These are phyloP conservation scores for Aphelenchoides bicaudatus DNA, from an alignment of 2,888 invertebrate genomes.

Conservation along the genomic window DNA sequence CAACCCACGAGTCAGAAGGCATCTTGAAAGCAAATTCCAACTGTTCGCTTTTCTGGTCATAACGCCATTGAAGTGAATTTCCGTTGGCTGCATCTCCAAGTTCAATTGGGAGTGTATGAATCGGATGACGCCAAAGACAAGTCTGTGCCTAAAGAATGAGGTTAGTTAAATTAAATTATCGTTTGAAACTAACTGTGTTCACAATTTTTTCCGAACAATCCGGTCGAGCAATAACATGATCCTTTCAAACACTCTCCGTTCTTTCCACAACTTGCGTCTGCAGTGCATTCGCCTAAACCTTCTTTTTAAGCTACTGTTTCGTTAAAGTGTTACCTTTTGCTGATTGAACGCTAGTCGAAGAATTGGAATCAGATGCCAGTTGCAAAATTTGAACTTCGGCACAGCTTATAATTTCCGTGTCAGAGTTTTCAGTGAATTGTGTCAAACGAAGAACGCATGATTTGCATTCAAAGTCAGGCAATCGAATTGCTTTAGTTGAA, in stretches of 20 bases:
- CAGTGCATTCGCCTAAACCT: constrained; percentile 27
- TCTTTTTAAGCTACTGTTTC: too few relatives aligned
- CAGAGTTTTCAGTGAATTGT: constrained; percentile 76
- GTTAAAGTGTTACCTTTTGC: too few relatives aligned
- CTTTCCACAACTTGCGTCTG: constrained; percentile 30
- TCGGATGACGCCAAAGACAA: too few relatives aligned
- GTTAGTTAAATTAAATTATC: not conserved
- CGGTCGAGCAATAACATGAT: constrained; percentile 30
- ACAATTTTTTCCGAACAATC: constrained; percentile 28
- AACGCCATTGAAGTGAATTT: constrained; percentile 12
- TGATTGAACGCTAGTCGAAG: not conserved
- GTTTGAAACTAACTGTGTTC: constrained; percentile 21
- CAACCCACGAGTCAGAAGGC: constrained; percentile 23
- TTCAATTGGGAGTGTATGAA: constrained; percentile 11
- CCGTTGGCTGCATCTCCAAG: not conserved
- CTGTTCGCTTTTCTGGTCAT: constrained; percentile 18
- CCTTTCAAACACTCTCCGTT: constrained; percentile 25
- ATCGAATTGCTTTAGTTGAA: constrained; percentile 1
- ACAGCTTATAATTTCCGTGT: constrained; percentile 32
- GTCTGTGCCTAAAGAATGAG: too few relatives aligned
- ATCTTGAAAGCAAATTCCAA: constrained; percentile 23
- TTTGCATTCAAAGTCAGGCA: constrained; percentile 22
- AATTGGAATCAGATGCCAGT: constrained; percentile 1
- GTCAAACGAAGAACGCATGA: constrained; percentile 79
- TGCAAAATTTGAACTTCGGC: constrained; percentile 36